phyloP scores from a whole-genome alignment of 2,888 invertebrate species.

The Pristionchus mayeri region DNA sequence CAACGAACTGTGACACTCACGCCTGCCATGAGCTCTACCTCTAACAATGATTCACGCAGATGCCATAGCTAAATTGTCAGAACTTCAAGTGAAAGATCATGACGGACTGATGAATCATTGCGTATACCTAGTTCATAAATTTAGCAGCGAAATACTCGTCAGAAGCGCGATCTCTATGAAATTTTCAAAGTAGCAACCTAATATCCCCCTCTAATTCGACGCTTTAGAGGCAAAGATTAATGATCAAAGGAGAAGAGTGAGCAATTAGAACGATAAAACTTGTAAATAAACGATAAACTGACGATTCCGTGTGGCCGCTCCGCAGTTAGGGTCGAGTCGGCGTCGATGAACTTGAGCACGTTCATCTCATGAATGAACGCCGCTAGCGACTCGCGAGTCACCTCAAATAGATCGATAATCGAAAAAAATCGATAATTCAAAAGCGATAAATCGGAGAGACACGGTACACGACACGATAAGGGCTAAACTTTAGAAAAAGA shows the following conservation, averaged over 20 bases:
- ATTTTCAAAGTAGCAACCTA: too few relatives aligned
- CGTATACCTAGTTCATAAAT: too few relatives aligned
- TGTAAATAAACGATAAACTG: background rate
- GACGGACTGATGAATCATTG: too few relatives aligned
- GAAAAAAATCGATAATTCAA: background rate
- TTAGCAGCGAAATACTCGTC: too few relatives aligned
- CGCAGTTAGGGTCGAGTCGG: background rate
- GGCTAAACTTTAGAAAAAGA: too few relatives aligned
- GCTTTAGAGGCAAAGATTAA: background rate
- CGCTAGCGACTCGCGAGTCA: conserved; percentile 12
- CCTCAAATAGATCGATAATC: conserved; percentile 1
- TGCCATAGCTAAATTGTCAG: too few relatives aligned
- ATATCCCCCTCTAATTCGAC: too few relatives aligned
- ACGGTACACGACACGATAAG: background rate
- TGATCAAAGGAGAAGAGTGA: background rate
- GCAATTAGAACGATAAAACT: background rate
- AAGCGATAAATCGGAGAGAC: background rate
- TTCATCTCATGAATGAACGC: conserved; percentile 1
- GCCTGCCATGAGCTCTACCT: too few relatives aligned
- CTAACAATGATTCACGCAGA: too few relatives aligned
- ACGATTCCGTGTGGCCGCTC: background rate
- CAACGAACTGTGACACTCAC: too few relatives aligned
- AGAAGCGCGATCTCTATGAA: too few relatives aligned
- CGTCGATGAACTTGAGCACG: background rate
- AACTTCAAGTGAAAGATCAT: too few relatives aligned